Percentiles rank a stretch among this genome's conserved stretches.
phyloP scores from a whole-genome alignment of 2,797 vertebrate genomes.

The Cirrhinus mrigala region DNA sequence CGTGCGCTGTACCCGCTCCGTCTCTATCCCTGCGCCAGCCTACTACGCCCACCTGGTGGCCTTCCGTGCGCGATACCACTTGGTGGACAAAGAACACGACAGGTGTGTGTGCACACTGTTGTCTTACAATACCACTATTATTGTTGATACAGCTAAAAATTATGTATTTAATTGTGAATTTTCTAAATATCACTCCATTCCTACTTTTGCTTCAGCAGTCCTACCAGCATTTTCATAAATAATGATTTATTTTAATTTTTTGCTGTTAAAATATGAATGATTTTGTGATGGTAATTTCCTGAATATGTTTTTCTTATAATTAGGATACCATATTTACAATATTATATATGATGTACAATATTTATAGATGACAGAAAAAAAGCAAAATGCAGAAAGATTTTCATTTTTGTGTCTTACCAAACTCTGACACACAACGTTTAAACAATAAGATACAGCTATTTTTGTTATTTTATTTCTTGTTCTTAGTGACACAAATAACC shows the following conservation, averaged over 20 bases:
- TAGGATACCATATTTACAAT: too few relatives aligned
- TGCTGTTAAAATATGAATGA: background rate
- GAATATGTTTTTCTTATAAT: too few relatives aligned
- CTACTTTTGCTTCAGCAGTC: background rate
- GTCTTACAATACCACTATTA: background rate
- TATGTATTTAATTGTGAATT: background rate
- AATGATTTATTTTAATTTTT: background rate
- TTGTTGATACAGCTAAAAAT: background rate
- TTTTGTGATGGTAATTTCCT: too few relatives aligned
- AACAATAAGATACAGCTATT: too few relatives aligned
- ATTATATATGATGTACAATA: too few relatives aligned
- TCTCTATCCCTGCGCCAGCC: constrained; percentile 97
- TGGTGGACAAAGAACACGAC: constrained; percentile 99
- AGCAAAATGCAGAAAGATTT: too few relatives aligned
- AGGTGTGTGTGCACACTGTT: constrained; percentile 77
- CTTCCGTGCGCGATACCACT: constrained; percentile 96
- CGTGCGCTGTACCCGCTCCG: constrained; percentile 96
- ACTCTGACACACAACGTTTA: too few relatives aligned
- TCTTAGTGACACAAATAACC: too few relatives aligned
- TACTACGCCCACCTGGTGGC: constrained; percentile 98
- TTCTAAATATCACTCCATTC: background rate
- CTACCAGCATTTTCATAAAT: background rate
- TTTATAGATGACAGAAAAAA: too few relatives aligned
- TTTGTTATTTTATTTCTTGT: too few relatives aligned
- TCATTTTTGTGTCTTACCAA: too few relatives aligned